These are phyloP conservation scores for Clavelina lepadiformis DNA, from an alignment of 23 tunicate genomes.

Conservation along the genomic window DNA sequence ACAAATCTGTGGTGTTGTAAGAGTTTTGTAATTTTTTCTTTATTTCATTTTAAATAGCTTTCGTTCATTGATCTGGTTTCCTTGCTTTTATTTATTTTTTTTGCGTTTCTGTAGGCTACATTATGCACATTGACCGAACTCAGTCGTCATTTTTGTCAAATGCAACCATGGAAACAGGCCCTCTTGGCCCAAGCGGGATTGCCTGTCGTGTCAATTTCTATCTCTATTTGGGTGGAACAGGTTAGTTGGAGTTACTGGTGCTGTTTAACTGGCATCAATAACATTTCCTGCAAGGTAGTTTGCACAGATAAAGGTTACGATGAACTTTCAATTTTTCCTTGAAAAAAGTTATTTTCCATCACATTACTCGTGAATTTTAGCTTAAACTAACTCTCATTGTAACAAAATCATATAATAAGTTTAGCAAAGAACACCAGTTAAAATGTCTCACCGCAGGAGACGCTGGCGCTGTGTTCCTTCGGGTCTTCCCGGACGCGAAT, in stretches of 20 bases:
- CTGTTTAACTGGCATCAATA: too few species aligned
- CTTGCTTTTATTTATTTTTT: not conserved
- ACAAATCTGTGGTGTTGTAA: too few species aligned
- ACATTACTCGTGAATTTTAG: not conserved
- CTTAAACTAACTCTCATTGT: not conserved
- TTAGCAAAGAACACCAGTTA: not conserved
- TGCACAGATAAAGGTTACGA: too few species aligned
- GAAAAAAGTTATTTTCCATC: not conserved
- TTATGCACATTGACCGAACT: constrained; percentile 76
- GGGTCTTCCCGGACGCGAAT: constrained; percentile 77
- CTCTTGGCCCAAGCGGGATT: constrained; percentile 66
- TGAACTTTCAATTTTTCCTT: too few species aligned
- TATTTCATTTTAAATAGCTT: too few species aligned
- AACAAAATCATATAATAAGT: too few species aligned
- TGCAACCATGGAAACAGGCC: constrained; percentile 72
- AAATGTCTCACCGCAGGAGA: constrained; percentile 65
- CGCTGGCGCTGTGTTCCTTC: constrained; percentile 72
- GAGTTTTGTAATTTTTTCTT: too few species aligned
- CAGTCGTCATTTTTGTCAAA: constrained; percentile 69
- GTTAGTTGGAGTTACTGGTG: constrained; percentile 15
- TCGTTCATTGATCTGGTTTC: not conserved
- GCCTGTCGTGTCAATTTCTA: constrained; percentile 81
- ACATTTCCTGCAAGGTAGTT: too few species aligned
- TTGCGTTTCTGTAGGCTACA: constrained; percentile 34
- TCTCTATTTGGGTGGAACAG: constrained; percentile 75